Evolutionary conservation across 2,113 vertebrate genomes (phyloP).

Genomic region (Phodopus roborovskii): DNA sequence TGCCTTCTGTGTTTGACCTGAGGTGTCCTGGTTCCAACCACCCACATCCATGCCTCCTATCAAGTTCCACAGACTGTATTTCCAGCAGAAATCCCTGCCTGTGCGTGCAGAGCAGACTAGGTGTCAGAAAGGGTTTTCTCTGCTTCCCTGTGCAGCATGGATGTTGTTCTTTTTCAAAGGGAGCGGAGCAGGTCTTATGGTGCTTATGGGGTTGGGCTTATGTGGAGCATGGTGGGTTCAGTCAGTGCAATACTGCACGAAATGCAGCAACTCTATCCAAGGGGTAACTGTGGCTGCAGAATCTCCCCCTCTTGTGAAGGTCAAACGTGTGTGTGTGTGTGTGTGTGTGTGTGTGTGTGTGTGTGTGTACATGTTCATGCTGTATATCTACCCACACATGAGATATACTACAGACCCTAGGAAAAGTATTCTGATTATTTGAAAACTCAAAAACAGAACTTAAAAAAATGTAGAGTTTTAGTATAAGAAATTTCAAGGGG

Average conservation of each 20-base stretch:
- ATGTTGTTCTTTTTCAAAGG: not conserved
- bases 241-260: not conserved
- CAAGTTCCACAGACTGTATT: slow-evolving; percentile 44
- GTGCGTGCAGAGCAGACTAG: not conserved
- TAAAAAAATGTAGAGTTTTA: not conserved
- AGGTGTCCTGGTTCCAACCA: slow-evolving; percentile 32
- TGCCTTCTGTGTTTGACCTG: not conserved
- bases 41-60: not conserved
- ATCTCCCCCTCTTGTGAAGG: not conserved
- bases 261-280: not conserved
- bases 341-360: not conserved
- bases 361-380: not conserved
- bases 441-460: slow-evolving; percentile 26
- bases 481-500: not conserved
- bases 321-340: not conserved
- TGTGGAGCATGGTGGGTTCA: not conserved
- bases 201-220: not conserved
- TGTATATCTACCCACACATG: not conserved
- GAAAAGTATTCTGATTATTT: not conserved
- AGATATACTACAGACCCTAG: not conserved
- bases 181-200: not conserved
- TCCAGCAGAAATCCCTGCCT: slow-evolving; percentile 27
- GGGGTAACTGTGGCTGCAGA: not conserved
- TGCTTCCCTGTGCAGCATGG: not conserved
- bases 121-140: not conserved